These are phyloP conservation scores for Melieria picta DNA, from an alignment of 2,888 invertebrate species.

Conservation along the genomic window DNA sequence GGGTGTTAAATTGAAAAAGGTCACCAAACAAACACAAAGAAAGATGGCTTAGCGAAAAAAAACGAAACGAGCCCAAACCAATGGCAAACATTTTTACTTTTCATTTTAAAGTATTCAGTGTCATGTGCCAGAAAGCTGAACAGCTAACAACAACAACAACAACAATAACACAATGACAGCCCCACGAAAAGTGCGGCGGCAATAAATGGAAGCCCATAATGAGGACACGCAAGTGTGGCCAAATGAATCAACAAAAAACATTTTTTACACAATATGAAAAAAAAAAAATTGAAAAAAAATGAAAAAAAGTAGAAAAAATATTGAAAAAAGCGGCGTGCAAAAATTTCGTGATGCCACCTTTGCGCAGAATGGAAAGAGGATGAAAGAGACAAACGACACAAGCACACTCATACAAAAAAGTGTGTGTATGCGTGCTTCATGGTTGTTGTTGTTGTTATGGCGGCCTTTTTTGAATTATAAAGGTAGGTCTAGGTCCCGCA, in stretches of 20 bases:
- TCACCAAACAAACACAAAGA: constrained; percentile 27
- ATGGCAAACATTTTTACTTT: constrained; percentile 39
- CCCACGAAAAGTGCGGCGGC: no score
- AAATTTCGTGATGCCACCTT: not conserved
- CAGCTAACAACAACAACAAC: not conserved
- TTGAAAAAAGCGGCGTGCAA: not conserved
- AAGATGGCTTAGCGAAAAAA: constrained; percentile 21
- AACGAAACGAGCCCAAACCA: constrained; percentile 8
- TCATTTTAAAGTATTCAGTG: constrained; percentile 19
- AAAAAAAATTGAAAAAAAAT: no score
- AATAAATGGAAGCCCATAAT: not conserved
- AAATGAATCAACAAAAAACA: not conserved
- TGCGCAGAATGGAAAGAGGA: no score
- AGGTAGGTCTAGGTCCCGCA: constrained; percentile 29
- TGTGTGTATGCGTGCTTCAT: no score
- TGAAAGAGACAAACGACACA: no score
- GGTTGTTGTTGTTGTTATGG: not conserved
- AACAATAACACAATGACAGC: not conserved
- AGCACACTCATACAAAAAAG: no score
- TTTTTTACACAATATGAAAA: no score
- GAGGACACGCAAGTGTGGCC: constrained; percentile 17
- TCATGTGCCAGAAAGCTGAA: constrained; percentile 23
- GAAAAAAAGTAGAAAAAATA: no score
- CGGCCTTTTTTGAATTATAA: not conserved
- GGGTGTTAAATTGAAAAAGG: not conserved